Evolutionary conservation across 2,113 vertebrate genomes (phyloP), one percentile per base, ranked within the genome.

Genomic region (Anoplopoma fimbria): DNA sequence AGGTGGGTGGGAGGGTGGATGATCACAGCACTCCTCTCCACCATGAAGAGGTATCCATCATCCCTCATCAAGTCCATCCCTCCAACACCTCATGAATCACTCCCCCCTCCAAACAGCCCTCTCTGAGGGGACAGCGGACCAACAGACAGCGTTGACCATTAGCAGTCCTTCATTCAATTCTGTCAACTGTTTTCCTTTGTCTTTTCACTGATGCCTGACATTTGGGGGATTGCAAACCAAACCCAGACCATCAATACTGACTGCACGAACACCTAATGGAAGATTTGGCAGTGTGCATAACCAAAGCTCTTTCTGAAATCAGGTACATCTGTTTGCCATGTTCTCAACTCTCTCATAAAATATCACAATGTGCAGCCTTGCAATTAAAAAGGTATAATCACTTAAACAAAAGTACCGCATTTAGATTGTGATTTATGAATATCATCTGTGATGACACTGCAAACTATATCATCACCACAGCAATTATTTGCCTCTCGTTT

Each of bases 401-500:
- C 40, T 27, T 25, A 40, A 83, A 70, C 49, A 81, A 75, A 79
- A 69, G 63, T 21, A 12, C 27, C 33, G 36, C 4, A 23, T 67
- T 60, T 61, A 13, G 27, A 72, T 65, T 85, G 60, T 55, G 63
- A 88, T 84, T 84, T 63, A 87, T 84, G 64, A 64, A 71, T 69
- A 42, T 51, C 19, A 51, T 88, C 85, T 77, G 70, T 63, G 67
- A 45, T 75, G 82, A 86, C 82, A 87, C 27, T 34, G 63, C 74
- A 83, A 89, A 87, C 75, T 82, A 84, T 68, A 84, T 88, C 85
- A 90, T 76, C 83, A 82, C 34, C 38, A 45, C 23, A 63, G 49
- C 82, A 87, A 79, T 88, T 90, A 91, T 83, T 81, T 86, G 81
- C 62, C 69, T 70, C 69, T 76, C 12, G 73, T 86, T 82, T 90